A percentile compares a stretch with the other conserved stretches of the same genome.
Evolutionary conservation across 2,888 invertebrate genomes (phyloP).

Genomic region (Pilophorus perplexus): DNA sequence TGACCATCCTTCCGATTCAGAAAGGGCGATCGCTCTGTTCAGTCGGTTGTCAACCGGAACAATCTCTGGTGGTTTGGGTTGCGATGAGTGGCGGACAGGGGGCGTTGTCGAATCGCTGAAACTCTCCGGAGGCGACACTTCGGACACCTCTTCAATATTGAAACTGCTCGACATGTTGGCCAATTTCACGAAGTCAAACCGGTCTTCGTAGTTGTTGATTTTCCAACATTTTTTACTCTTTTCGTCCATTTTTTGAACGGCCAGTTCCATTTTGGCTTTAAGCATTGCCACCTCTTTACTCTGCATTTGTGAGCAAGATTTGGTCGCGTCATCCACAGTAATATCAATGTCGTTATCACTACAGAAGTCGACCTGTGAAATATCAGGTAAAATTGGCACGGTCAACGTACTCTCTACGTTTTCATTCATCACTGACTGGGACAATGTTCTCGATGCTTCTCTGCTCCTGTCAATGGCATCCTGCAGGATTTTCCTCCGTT

Average conservation of each 20-base stretch:
- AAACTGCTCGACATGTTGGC: constrained; percentile 29
- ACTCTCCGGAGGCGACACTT: constrained; percentile 42
- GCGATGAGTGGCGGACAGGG: constrained; percentile 10
- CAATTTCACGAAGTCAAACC: constrained; percentile 30
- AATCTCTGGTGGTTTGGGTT: constrained; percentile 4
- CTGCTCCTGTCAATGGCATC: constrained; percentile 55
- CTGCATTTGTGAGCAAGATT: constrained; percentile 1
- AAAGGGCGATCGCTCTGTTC: constrained; percentile 52
- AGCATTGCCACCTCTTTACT: constrained; percentile 9
- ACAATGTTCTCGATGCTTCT: constrained; percentile 47
- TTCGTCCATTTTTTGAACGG: constrained; percentile 48
- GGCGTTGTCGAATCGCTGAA: constrained; percentile 39
- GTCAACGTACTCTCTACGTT: constrained; percentile 31
- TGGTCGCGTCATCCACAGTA: constrained; percentile 6
- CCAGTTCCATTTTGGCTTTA: constrained; percentile 46
- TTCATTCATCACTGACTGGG: constrained; percentile 46
- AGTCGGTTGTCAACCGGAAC: background rate
- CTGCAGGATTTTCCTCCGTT: constrained; percentile 57
- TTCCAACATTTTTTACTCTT: background rate
- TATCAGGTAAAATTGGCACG: constrained; percentile 49
- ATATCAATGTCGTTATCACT: constrained; percentile 48
- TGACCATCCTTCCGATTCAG: constrained; percentile 83
- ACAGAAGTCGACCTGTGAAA: constrained; percentile 50
- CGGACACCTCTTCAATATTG: constrained; percentile 44
- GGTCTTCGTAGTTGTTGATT: constrained; percentile 28